Evolutionary conservation across 2,797 vertebrate genomes (phyloP).

Genomic region (Bucorvus abyssinicus): DNA sequence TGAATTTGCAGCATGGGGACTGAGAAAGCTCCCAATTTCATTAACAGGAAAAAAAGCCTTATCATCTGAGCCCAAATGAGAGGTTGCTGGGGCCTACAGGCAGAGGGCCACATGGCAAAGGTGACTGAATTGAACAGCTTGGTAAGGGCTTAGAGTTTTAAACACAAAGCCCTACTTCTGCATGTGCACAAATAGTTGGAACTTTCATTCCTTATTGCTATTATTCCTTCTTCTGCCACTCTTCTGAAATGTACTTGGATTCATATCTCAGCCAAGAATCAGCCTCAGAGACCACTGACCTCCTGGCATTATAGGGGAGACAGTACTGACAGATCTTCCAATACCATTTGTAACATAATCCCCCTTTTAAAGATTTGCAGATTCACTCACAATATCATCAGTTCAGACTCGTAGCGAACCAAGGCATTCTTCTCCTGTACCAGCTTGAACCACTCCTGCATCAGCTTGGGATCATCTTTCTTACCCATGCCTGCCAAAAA

Average conservation of each 20-base stretch:
- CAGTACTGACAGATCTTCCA: background rate
- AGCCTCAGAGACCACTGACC: background rate
- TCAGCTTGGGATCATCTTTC: slow-evolving; percentile 98
- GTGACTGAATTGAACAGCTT: background rate
- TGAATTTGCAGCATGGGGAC: background rate
- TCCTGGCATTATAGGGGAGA: background rate
- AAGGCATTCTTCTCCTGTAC: slow-evolving; percentile 98
- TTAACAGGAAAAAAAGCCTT: background rate
- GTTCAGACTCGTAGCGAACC: slow-evolving; percentile 97
- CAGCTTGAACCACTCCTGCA: slow-evolving; percentile 99
- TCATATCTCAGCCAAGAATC: background rate
- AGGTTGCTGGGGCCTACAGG: background rate
- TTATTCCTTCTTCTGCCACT: background rate
- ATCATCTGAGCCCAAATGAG: background rate
- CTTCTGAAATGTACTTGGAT: background rate
- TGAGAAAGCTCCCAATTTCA: background rate
- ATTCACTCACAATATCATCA: slow-evolving; percentile 98
- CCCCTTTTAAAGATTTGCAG: background rate
- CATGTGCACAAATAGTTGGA: background rate
- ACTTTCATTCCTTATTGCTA: background rate
- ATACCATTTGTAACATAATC: background rate
- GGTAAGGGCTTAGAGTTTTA: background rate
- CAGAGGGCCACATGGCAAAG: background rate
- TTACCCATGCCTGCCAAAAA: slow-evolving; percentile 93
- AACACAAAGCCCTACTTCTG: background rate